These are phyloP conservation scores for Pseudomyrmex flavicornis DNA, from an alignment of 1,140 invertebrate genomes.

Conservation along the genomic window DNA sequence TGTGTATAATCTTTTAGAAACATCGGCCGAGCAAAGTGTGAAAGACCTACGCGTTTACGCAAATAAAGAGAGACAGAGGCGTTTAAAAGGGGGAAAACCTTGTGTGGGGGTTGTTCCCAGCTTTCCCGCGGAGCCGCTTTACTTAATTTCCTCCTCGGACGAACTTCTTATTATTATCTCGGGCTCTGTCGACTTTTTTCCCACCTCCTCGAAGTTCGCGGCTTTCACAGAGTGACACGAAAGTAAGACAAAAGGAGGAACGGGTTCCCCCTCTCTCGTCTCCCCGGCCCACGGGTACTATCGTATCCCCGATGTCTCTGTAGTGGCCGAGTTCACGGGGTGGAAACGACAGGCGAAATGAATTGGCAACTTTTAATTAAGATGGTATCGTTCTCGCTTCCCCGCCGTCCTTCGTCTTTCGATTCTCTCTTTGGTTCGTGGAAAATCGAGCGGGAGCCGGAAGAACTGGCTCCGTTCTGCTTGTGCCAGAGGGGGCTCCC, in stretches of 20 bases:
- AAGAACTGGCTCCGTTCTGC: constrained; percentile 43
- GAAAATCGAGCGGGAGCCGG: constrained; percentile 66
- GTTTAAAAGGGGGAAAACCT: constrained; percentile 51
- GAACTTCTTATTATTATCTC: constrained; percentile 83
- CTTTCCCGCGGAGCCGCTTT: constrained; percentile 62
- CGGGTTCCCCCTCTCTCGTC: not conserved
- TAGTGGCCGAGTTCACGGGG: constrained; percentile 67
- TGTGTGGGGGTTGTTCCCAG: constrained; percentile 52
- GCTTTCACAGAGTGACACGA: constrained; percentile 60
- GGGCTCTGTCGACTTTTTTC: constrained; percentile 76
- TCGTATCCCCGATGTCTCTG: constrained; percentile 38
- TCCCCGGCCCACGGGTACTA: constrained; percentile 3
- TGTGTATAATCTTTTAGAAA: not conserved
- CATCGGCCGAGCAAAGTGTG: constrained; percentile 14
- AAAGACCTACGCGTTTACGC: constrained; percentile 45
- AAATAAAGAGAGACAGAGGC: constrained; percentile 48
- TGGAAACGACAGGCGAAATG: constrained; percentile 80
- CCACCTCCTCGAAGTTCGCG: constrained; percentile 60
- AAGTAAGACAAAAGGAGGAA: constrained; percentile 81
- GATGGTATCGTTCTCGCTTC: constrained; percentile 81
- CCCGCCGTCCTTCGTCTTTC: constrained; percentile 43
- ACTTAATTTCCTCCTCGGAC: constrained; percentile 81
- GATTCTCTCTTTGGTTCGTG: constrained; percentile 64
- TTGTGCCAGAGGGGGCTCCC: constrained; percentile 23
- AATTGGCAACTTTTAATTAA: constrained; percentile 86